Percentiles rank a stretch among this genome's conserved stretches.
Conservation (phyloP, 2,113 vertebrate species). For the Chloroceryle aenea region DNA sequence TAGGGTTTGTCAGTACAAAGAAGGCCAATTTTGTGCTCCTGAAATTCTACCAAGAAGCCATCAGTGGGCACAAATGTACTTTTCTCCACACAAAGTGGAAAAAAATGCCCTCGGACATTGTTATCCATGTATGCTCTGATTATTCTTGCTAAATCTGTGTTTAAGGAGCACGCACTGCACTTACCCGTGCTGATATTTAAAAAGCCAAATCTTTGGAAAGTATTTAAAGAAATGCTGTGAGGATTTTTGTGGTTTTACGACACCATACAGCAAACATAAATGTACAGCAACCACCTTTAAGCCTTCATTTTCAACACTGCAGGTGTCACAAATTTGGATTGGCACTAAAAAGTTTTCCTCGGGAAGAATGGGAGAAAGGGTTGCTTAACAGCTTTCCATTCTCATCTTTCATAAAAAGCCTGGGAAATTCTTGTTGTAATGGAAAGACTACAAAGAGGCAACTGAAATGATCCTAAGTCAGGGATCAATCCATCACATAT, state of each 20-base stretch:
- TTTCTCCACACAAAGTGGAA: neutral
- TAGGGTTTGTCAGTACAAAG: neutral
- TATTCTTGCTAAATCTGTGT: neutral
- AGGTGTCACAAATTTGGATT: conserved; percentile 26
- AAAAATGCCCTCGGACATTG: rapidly evolving
- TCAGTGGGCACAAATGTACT: neutral
- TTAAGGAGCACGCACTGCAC: neutral
- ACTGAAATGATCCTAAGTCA: conserved; percentile 64
- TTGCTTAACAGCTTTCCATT: conserved; percentile 32
- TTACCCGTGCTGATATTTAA: neutral
- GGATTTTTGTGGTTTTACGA: conserved; percentile 4
- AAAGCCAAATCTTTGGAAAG: neutral
- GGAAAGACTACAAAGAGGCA: conserved; percentile 43
- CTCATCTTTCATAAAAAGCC: conserved; percentile 38
- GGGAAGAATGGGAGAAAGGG: neutral
- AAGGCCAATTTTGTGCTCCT: neutral
- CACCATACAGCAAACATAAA: conserved; percentile 2
- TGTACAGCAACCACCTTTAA: neutral
- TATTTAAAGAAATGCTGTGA: neutral
- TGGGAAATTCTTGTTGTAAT: conserved; percentile 39
- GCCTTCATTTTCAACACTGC: neutral
- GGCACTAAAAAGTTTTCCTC: conserved; percentile 27
- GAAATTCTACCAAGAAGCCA: neutral
- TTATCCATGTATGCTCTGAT: neutral
- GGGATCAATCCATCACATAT: conserved; percentile 68